Base-by-base conservation (phyloP, 2,888 invertebrate genomes). In the Anoncus sp. region DNA sequence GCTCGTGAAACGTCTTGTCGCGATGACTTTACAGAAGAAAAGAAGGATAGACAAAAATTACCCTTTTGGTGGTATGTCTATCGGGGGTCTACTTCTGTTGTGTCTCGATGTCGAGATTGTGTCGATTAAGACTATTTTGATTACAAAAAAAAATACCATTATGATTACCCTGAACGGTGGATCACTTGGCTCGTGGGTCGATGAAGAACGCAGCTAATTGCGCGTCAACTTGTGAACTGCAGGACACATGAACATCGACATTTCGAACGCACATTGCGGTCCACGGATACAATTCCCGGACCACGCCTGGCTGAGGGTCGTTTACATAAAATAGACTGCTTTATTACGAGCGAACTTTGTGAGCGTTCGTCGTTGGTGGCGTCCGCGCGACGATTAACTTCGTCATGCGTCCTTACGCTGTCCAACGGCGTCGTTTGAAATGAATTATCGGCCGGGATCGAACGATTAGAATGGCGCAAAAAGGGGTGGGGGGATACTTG, bases 191-290 rank as follows among this genome's bases (percentile, higher is more conserved):
- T 93, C 92, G 92, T 92, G 92, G 91, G 91, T 93, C 93, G 93
- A 93, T 93, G 93, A 93, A 93, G 92, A 93, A 92, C 93, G 93
- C 92, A 93, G 92, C 90, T 85, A 90, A 89, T 81, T 90, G 91
- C 89, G 90, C 87, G 88, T 89, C 86, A 85, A 88, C 87, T 89
- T 92, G 92, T 91, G 91, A 92, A 91, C 89, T 91, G 49, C 59
- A 59, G 47, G 16, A 47, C 16, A 53, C 60, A 43, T 16, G 20
- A 94, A 92, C 93, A 93, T 93, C 92, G 93, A 93, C 92, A 92
- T 92, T 93, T 93, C 91, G 93, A 93, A 93, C 93, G 93, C 93
- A 93, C 90, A 93, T 93, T 92, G 93, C 92, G 92, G 92, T 92
- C 91, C 90, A 88, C 89, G 92, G 91, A 86, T 90, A 85, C 91